Conservation (phyloP, 2,888 invertebrate genomes). For the Pardosa pseudoannulata region DNA sequence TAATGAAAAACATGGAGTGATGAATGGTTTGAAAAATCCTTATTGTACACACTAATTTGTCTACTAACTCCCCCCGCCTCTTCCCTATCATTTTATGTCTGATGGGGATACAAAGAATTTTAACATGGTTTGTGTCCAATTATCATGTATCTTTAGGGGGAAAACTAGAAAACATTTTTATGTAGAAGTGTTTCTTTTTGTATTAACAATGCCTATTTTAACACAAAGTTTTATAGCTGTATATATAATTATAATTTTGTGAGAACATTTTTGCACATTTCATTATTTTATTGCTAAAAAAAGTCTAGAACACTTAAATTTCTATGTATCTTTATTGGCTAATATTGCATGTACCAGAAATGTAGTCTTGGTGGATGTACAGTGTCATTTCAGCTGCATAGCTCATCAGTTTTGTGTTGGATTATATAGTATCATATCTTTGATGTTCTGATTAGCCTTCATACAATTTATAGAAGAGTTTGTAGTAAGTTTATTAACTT, state of each 20-base stretch:
- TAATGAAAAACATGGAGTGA: neutral
- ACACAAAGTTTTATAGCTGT: conserved; percentile 51
- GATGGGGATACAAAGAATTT: neutral
- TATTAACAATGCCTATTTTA: conserved; percentile 37
- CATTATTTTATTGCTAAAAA: conserved; percentile 43
- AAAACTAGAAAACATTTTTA: neutral
- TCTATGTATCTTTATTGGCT: conserved; percentile 21
- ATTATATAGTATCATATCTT: conserved; percentile 29
- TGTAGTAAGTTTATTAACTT: conserved; percentile 14
- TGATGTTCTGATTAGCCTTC: conserved; percentile 51
- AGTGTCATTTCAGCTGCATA: conserved; percentile 48
- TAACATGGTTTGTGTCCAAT: neutral
- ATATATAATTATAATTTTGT: conserved; percentile 53
- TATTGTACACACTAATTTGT: neutral
- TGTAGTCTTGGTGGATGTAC: conserved; percentile 45
- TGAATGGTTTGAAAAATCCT: neutral
- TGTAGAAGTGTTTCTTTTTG: conserved; percentile 18
- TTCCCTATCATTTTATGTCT: neutral
- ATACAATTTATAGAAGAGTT: conserved; percentile 11
- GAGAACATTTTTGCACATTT: conserved; percentile 40
- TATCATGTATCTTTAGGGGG: neutral
- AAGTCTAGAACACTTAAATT: conserved; percentile 21
- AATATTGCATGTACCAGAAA: conserved; percentile 19
- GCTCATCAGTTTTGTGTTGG: conserved; percentile 22
- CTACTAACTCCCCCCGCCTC: neutral